Percentiles rank a stretch among this genome's conserved stretches.
These are phyloP conservation scores for Leptopterna dolabrata DNA, from an alignment of 2,888 invertebrate species.

Conservation along the genomic window DNA sequence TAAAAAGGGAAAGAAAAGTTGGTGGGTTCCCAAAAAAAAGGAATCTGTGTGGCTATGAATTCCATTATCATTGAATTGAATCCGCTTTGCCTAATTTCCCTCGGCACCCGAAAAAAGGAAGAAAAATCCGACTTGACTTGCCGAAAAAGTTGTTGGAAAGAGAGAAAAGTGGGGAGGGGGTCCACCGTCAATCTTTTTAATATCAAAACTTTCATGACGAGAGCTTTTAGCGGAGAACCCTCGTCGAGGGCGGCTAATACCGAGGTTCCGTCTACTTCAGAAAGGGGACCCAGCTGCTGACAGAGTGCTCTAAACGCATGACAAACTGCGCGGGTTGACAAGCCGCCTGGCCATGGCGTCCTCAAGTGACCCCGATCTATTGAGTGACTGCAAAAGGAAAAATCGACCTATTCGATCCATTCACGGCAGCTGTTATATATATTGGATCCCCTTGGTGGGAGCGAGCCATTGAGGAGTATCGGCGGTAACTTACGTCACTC, in stretches of 20 bases:
- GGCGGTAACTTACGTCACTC: too few relatives aligned
- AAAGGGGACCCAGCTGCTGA: not conserved
- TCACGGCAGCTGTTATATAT: not conserved
- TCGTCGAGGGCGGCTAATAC: not conserved
- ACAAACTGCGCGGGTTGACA: not conserved
- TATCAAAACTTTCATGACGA: constrained; percentile 43
- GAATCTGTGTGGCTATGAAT: constrained; percentile 39
- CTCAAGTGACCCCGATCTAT: not conserved
- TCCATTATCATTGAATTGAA: constrained; percentile 49
- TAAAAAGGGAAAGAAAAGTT: not conserved
- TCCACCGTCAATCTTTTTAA: constrained; percentile 48
- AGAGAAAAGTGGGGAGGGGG: not conserved
- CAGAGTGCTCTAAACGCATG: not conserved
- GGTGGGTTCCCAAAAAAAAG: not conserved
- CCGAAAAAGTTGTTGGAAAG: constrained; percentile 42
- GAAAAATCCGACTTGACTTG: constrained; percentile 45
- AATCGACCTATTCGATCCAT: not conserved
- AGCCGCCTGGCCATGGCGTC: not conserved
- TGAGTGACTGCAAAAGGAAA: not conserved
- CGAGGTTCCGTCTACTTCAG: constrained; percentile 3
- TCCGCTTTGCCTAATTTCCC: constrained; percentile 53
- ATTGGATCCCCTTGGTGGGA: not conserved
- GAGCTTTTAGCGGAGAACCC: constrained; percentile 34
- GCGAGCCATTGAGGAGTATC: too few relatives aligned
- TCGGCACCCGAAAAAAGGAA: constrained; percentile 34